Base-by-base conservation (phyloP, 1,140 invertebrate genomes). In the Brachionus sp. region DNA sequence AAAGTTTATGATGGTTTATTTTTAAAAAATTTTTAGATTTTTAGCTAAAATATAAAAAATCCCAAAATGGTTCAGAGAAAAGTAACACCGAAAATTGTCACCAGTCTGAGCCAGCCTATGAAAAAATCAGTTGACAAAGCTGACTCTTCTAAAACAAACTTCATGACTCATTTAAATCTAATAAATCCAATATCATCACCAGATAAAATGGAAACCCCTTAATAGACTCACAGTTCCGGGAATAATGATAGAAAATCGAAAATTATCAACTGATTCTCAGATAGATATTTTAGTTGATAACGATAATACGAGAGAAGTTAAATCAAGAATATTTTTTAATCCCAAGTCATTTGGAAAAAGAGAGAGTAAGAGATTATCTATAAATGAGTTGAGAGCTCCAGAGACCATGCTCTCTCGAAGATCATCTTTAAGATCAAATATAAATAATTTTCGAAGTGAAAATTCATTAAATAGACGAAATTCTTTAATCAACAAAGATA, bases 61-160 rank as follows among this genome's bases (percentile, higher is more conserved):
- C 2, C 16, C 19, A 19, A 23, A 70, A 70, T 70, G 66, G 66
- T 70, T 70, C 66, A 70, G 16, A 70, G 33, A 70, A 70, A 42
- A 70, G 16, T 12, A 37, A 70, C 33, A 13, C 66, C 37, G 5
- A 70, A 70, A 37, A 70, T 37, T 39, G 10, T 39, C 16, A 19
- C 16, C 3, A 37, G 16, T 12, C 1, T 70, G 9, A 37, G 33
- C 16, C 37, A 35, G 16, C 37, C 66, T 5, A 16, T 70, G 0
- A 70, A 70, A 39, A 37, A 37, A 37, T 70, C 35, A 70, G 37
- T 39, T 35, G 16, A 70, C 19, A 39, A n/a, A 19, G 5, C 6
- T 19, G 16, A 70, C 7, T 70, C 37, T 19, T 70, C 37, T 13
- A 70, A 70, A 70, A 16, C 66, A 57, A 57, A 57, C 19, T 57